Percentiles rank a stretch among this genome's conserved stretches.
Conservation (phyloP, 1,140 invertebrate species). For the Lordiphosa stackelbergi region DNA sequence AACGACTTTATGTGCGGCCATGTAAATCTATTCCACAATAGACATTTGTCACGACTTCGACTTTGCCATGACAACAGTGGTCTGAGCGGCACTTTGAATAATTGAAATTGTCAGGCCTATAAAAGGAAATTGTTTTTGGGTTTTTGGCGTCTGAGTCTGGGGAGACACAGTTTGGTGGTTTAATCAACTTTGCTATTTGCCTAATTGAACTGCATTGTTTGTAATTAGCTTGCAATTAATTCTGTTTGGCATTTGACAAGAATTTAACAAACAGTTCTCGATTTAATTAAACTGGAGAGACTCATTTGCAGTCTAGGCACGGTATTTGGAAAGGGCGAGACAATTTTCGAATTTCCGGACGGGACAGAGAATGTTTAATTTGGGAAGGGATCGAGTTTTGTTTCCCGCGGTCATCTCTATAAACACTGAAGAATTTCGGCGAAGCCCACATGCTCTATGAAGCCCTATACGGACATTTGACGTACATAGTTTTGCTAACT, state of each 20-base stretch:
- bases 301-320: too few species aligned
- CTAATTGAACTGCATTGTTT: conserved; percentile 41
- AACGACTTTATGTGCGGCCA: conserved; percentile 57
- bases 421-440: too few species aligned
- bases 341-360: too few species aligned
- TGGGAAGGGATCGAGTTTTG: too few species aligned
- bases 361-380: too few species aligned
- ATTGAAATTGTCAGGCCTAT: conserved; percentile 51
- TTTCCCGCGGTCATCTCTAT: too few species aligned
- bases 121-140: conserved; percentile 36
- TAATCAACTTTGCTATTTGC: conserved; percentile 38
- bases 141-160: conserved; percentile 8
- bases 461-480: too few species aligned
- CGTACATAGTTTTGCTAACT: too few species aligned
- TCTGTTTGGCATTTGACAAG: conserved; percentile 48
- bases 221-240: conserved; percentile 16
- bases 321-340: too few species aligned
- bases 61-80: conserved; percentile 24
- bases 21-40: conserved; percentile 57
- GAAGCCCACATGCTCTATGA: too few species aligned
- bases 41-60: conserved; percentile 52
- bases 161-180: conserved; percentile 12
- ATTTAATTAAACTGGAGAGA: not conserved
- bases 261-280: conserved; percentile 20
- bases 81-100: conserved; percentile 41